phyloP scores from a whole-genome alignment of 2,797 vertebrate species.

The Hybognathus amarus region DNA sequence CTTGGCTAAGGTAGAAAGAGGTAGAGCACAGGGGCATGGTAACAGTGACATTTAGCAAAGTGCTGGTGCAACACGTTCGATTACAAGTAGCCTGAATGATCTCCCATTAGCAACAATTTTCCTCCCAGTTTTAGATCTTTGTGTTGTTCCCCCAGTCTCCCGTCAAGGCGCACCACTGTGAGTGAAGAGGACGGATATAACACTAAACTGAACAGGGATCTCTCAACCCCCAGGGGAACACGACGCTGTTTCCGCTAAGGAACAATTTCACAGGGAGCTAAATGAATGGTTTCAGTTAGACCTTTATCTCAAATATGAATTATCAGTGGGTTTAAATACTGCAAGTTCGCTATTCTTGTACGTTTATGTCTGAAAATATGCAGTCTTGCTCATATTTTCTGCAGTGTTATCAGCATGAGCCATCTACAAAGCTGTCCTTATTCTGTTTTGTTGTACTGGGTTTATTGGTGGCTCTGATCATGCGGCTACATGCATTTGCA shows the following conservation, averaged over 20 bases:
- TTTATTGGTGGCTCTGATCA: conserved; percentile 1
- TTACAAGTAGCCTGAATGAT: conserved; percentile 57
- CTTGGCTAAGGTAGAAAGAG: conserved; percentile 41
- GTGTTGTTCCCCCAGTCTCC: conserved; percentile 22
- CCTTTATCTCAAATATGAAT: conserved; percentile 24
- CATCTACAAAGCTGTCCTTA: background rate
- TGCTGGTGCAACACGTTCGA: too few species aligned
- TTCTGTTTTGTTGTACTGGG: conserved; percentile 10
- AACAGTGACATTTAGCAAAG: conserved; percentile 58
- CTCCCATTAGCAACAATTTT: conserved; percentile 56
- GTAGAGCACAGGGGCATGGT: conserved; percentile 53
- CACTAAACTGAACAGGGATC: conserved; percentile 24
- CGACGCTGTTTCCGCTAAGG: conserved; percentile 1
- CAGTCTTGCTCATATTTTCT: conserved; percentile 16
- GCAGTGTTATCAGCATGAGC: conserved; percentile 1
- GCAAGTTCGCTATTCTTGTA: background rate
- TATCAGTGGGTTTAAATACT: conserved; percentile 21
- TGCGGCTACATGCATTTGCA: background rate
- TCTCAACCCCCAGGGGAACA: conserved; percentile 35
- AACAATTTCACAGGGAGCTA: conserved; percentile 31
- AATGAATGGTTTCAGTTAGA: conserved; percentile 34
- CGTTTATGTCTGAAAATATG: conserved; percentile 10
- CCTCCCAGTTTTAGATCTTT: conserved; percentile 44
- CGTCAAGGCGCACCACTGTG: conserved; percentile 26
- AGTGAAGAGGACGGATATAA: conserved; percentile 39